phyloP scores from a whole-genome alignment of 2,888 invertebrate species.

The Epinotia ramella region DNA sequence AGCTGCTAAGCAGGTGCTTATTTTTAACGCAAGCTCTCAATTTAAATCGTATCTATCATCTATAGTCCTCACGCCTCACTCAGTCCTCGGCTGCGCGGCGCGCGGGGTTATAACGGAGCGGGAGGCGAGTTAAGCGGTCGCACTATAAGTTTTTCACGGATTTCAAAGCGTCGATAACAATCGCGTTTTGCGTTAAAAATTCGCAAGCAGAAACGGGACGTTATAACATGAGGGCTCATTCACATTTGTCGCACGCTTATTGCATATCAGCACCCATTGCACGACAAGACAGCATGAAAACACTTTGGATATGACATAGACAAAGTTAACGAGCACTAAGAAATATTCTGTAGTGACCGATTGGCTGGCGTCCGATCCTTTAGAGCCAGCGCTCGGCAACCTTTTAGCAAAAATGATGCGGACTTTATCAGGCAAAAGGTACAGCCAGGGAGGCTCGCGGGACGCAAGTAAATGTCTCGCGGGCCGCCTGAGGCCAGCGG shows the following conservation, averaged over 20 bases:
- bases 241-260: constrained; percentile 27
- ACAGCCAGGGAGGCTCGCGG: no score
- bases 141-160: not conserved
- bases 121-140: no score
- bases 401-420: no score
- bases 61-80: no score
- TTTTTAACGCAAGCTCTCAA: not conserved
- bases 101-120: no score
- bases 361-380: not conserved
- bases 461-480: no score
- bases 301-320: constrained; percentile 29
- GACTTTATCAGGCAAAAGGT: no score
- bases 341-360: not conserved
- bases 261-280: constrained; percentile 31
- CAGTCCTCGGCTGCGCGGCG: no score
- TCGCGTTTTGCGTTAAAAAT: not conserved
- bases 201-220: not conserved
- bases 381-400: no score
- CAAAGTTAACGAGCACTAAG: not conserved
- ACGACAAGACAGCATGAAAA: constrained; percentile 41
- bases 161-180: not conserved
- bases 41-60: not conserved
- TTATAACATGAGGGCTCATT: constrained; percentile 17
- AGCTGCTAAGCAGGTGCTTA: not conserved
- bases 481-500: no score